Base-by-base conservation (phyloP, 2,888 invertebrate genomes). In the Tolmerus cingulatus region DNA sequence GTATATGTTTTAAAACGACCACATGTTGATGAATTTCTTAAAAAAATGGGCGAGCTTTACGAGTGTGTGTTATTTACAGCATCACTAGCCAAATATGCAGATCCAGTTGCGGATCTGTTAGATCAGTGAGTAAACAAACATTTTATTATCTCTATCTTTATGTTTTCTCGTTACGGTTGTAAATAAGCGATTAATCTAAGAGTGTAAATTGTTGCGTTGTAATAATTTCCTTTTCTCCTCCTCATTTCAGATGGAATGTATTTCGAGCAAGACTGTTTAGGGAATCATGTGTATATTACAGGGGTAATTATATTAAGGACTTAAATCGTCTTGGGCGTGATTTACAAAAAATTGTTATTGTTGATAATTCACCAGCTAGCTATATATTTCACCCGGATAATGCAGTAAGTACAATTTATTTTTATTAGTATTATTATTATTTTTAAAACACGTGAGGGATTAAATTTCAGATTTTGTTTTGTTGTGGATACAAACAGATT, bases 371-470 rank as follows among this genome's bases (percentile, higher is more conserved):
- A 91, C 99, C 99, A 91, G 99, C 99, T 91, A 98, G 98, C 90
- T 99, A 99, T 93, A 98, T 99, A 94, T 99, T 99, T 96, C 99
- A 99, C 95, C 99, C 99, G 92, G 98, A 99, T 93, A 99, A 99
- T 94, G 99, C 99, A 93, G 99, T 99, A 93, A 96, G 97, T 95
- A 88, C 86, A 30, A 12, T 82, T 55, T 19, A 27, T 43, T 81
- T 66, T 77, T 87, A 40, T 4, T 19, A 86, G 19, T 55, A 37
- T 19, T 79, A n/a, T n/a, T n/a, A n/a, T 30, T 30, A 30, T 43
- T 46, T n/a, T 51, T 5, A 5, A n/a, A 8, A 16, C 5, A 16
- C 19, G 19, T 16, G 3, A 2, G 7, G 14, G 5, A 14, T 46
- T 14, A 46, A 46, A 46, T 16, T 16, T 46, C 0, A 14, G 40